These are phyloP conservation scores for Tokudaia tokunoshimensis DNA, from an alignment of 2,797 vertebrate genomes.

Conservation along the genomic window DNA sequence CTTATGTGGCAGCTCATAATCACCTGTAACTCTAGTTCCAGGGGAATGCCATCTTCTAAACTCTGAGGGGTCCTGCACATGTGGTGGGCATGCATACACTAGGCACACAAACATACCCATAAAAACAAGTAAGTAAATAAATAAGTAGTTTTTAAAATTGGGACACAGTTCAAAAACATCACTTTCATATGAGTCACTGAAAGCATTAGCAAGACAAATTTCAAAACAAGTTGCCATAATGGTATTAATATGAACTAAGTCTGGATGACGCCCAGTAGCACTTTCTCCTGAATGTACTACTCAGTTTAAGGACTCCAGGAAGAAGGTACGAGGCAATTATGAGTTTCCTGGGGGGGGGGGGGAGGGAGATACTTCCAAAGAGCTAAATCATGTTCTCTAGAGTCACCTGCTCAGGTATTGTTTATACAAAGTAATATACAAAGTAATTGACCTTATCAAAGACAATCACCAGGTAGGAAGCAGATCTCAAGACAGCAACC, in stretches of 20 bases:
- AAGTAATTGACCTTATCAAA: background rate
- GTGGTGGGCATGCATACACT: too few relatives aligned
- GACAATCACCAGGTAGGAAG: background rate
- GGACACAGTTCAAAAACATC: slow-evolving; percentile 54
- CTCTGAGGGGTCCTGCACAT: background rate
- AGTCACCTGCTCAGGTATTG: background rate
- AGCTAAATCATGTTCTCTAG: background rate
- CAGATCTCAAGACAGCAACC: background rate
- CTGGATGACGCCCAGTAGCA: background rate
- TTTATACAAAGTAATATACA: background rate
- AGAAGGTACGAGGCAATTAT: background rate
- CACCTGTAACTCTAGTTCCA: background rate
- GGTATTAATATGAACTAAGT: background rate
- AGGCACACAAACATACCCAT: background rate
- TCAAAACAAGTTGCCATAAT: slow-evolving; percentile 1
- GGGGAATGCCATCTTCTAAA: background rate
- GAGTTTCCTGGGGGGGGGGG: slow-evolving; percentile 18
- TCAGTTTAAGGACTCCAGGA: slow-evolving; percentile 31
- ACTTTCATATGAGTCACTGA: slow-evolving; percentile 4
- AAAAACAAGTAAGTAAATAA: background rate
- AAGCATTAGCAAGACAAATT: slow-evolving; percentile 46
- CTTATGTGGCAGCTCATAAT: background rate
- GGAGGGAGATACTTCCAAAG: slow-evolving; percentile 17
- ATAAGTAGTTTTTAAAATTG: background rate
- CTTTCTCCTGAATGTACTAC: slow-evolving; percentile 60